Evolutionary conservation across 2,113 vertebrate species (phyloP).

Genomic region (Poeciliopsis prolifica): DNA sequence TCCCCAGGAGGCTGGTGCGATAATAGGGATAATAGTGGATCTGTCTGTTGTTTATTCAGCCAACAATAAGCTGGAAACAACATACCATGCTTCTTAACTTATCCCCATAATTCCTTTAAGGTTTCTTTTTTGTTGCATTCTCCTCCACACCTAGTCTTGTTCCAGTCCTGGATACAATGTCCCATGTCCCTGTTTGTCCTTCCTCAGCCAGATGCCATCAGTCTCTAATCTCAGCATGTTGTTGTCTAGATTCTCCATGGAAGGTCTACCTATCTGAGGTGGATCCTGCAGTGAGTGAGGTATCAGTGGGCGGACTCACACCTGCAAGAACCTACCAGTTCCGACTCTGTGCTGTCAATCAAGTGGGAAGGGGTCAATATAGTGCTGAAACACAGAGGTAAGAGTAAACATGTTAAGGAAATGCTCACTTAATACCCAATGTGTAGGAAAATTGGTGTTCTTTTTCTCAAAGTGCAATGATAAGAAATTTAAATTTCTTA

Average conservation of each 20-base stretch:
- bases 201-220: conserved; percentile 46
- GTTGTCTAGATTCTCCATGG: conserved; percentile 91
- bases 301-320: conserved; percentile 88
- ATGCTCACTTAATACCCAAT: neutral
- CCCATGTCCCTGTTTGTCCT: conserved; percentile 35
- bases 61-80: conserved; percentile 41
- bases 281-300: conserved; percentile 78
- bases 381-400: conserved; percentile 92
- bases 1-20: conserved; percentile 14
- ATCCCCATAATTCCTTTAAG: conserved; percentile 17
- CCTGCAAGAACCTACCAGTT: conserved; percentile 96
- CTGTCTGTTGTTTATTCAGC: conserved; percentile 39
- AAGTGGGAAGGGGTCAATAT: conserved; percentile 94
- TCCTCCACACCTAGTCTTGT: neutral
- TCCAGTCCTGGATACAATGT: conserved; percentile 45
- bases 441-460: neutral
- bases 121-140: conserved; percentile 19
- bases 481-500: no score
- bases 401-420: neutral
- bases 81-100: conserved; percentile 38
- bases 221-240: conserved; percentile 45
- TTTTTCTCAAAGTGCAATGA: neutral
- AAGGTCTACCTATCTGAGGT: conserved; percentile 90
- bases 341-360: conserved; percentile 91
- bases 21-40: conserved; percentile 42